Evolutionary conservation across 2,797 vertebrate genomes (phyloP).

Genomic region (Rhodeus uyekii): DNA sequence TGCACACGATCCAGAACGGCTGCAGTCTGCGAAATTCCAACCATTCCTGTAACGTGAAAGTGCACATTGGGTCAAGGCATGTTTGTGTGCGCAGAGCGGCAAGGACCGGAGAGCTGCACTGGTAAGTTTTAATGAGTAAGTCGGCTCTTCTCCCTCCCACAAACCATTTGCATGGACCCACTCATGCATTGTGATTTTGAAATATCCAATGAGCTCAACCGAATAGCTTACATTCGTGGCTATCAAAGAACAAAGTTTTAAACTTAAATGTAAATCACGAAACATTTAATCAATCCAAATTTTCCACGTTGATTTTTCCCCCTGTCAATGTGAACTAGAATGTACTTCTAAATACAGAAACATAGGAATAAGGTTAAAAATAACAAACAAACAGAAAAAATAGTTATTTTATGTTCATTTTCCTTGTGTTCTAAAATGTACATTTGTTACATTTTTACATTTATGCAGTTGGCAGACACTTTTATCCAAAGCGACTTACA

Average conservation of each 20-base stretch:
- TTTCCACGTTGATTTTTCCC: neutral
- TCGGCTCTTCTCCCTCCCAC: slow-evolving; percentile 71
- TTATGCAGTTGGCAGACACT: no score
- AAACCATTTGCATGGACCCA: slow-evolving; percentile 75
- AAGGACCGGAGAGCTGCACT: slow-evolving; percentile 41
- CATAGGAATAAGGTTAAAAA: neutral
- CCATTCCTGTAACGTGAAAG: slow-evolving; percentile 22
- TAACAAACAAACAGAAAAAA: neutral
- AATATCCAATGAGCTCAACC: slow-evolving; percentile 32
- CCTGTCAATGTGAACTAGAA: neutral
- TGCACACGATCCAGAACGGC: slow-evolving; percentile 26
- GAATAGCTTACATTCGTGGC: neutral
- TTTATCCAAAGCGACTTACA: no score
- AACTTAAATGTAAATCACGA: neutral
- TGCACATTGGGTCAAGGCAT: slow-evolving; percentile 29
- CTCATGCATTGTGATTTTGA: slow-evolving; percentile 43
- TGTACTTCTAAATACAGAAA: neutral
- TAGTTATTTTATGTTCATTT: neutral
- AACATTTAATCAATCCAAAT: no score
- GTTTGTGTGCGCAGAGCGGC: slow-evolving; percentile 9
- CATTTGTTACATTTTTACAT: no score
- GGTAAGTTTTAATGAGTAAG: slow-evolving; percentile 69
- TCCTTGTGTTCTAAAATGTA: no score
- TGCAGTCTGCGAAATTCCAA: slow-evolving; percentile 15
- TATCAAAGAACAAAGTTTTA: neutral